Evolutionary conservation across 2,113 vertebrate species (phyloP).

Genomic region (Ornithorhynchus anatinus): DNA sequence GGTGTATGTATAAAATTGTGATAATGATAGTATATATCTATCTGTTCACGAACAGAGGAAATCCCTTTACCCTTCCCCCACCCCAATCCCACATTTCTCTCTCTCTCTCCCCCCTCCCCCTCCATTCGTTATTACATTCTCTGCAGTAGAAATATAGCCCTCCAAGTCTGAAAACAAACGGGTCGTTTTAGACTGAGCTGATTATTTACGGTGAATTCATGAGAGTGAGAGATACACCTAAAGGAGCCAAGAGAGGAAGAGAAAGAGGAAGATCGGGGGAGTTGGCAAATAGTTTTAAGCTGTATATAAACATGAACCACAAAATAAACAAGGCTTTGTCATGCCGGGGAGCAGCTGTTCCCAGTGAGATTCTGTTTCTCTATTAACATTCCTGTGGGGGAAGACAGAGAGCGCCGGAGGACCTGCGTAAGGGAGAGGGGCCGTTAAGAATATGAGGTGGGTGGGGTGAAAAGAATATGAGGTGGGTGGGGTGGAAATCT

Average conservation of each 20-base stretch:
- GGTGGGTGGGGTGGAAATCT: too few species aligned
- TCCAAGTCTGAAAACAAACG: constrained; percentile 6
- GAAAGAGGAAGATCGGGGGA: not conserved
- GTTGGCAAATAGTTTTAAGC: not conserved
- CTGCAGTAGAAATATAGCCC: not conserved
- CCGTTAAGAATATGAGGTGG: not conserved
- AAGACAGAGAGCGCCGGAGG: accelerated
- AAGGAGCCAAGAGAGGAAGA: not conserved
- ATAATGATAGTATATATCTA: constrained; percentile 46
- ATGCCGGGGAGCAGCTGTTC: not conserved
- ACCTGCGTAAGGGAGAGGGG: not conserved
- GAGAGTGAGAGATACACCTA: not conserved
- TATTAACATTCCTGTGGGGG: not conserved
- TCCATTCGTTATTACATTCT: not conserved
- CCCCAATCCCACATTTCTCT: not conserved
- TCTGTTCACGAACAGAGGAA: constrained; percentile 15
- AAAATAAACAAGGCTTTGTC: not conserved
- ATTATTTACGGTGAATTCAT: not conserved
- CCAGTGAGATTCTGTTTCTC: not conserved
- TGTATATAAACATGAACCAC: not conserved
- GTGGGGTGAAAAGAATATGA: not conserved
- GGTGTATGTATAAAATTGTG: constrained; percentile 57
- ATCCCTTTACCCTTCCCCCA: constrained; percentile 9
- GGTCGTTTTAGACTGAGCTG: not conserved
- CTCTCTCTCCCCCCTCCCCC: not conserved